Evolutionary conservation across 2,797 vertebrate genomes (phyloP).

Genomic region (Acipenser transmontanus): DNA sequence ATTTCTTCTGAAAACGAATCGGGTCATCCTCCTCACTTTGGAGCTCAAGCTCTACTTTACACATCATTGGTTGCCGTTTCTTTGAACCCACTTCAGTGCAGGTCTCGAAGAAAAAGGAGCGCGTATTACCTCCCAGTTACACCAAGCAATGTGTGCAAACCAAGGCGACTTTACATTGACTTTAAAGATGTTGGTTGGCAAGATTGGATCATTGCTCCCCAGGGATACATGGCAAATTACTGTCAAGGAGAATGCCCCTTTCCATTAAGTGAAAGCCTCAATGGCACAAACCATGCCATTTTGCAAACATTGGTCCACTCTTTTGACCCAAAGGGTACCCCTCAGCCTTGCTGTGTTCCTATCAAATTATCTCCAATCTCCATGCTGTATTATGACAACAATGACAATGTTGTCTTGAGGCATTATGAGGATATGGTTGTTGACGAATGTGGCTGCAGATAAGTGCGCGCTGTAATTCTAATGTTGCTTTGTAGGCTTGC

Average conservation of each 20-base stretch:
- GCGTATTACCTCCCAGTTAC: slow-evolving; percentile 32
- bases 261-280: slow-evolving; percentile 70
- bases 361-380: slow-evolving; percentile 84
- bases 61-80: slow-evolving; percentile 73
- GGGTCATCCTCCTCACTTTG: slow-evolving; percentile 18
- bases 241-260: slow-evolving; percentile 85
- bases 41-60: slow-evolving; percentile 39
- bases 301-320: slow-evolving; percentile 85
- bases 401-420: slow-evolving; percentile 86
- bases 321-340: slow-evolving; percentile 61
- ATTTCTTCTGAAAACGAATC: not conserved
- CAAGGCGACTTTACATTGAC: slow-evolving; percentile 79
- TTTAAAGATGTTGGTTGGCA: slow-evolving; percentile 93
- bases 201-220: slow-evolving; percentile 91
- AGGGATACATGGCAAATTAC: slow-evolving; percentile 91
- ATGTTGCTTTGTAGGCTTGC: no score
- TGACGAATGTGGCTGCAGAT: slow-evolving; percentile 89
- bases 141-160: slow-evolving; percentile 67
- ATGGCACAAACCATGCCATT: slow-evolving; percentile 88
- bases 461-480: not conserved
- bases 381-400: slow-evolving; percentile 89
- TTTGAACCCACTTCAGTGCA: slow-evolving; percentile 69
- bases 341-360: slow-evolving; percentile 87
- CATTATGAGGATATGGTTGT: slow-evolving; percentile 96
- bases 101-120: slow-evolving; percentile 46